Percentiles rank a stretch among this genome's conserved stretches.
Evolutionary conservation across 2,113 vertebrate species (phyloP).

Genomic region (Atlantisia rogersi): DNA sequence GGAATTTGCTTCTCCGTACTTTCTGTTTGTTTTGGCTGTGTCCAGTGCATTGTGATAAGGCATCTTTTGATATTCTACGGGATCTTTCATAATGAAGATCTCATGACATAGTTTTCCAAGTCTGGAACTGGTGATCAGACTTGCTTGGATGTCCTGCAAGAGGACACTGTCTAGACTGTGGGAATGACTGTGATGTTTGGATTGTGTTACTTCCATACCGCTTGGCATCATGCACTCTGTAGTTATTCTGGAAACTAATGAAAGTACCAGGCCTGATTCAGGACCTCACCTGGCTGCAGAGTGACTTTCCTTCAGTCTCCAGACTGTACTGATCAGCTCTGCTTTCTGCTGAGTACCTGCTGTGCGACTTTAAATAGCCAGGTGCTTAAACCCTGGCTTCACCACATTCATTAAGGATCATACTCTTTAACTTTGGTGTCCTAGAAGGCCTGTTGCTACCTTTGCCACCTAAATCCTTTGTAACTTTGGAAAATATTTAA

Average conservation of each 20-base stretch:
- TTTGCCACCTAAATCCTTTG: background rate
- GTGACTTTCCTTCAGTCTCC: background rate
- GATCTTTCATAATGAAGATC: constrained; percentile 47
- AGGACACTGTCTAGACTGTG: constrained; percentile 66
- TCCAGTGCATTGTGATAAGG: constrained; percentile 36
- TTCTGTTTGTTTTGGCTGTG: constrained; percentile 38
- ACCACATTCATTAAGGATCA: background rate
- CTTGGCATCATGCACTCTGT: constrained; percentile 11
- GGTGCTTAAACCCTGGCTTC: background rate
- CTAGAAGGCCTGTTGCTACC: background rate
- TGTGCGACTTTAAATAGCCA: background rate
- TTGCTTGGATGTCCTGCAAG: constrained; percentile 30
- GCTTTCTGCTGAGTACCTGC: background rate
- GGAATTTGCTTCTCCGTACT: constrained; percentile 26
- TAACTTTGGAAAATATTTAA: background rate
- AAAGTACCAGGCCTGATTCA: background rate
- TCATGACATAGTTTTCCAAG: constrained; percentile 53
- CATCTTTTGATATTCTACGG: constrained; percentile 13
- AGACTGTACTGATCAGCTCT: background rate
- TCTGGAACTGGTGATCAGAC: constrained; percentile 41
- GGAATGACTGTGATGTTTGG: constrained; percentile 63
- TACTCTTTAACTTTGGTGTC: background rate
- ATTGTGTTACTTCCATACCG: constrained; percentile 47
- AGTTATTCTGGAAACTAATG: constrained; percentile 18
- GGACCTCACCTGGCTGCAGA: constrained; percentile 5